These are phyloP conservation scores for Aleiodes alternator DNA, from an alignment of 2,888 invertebrate genomes.

Conservation along the genomic window DNA sequence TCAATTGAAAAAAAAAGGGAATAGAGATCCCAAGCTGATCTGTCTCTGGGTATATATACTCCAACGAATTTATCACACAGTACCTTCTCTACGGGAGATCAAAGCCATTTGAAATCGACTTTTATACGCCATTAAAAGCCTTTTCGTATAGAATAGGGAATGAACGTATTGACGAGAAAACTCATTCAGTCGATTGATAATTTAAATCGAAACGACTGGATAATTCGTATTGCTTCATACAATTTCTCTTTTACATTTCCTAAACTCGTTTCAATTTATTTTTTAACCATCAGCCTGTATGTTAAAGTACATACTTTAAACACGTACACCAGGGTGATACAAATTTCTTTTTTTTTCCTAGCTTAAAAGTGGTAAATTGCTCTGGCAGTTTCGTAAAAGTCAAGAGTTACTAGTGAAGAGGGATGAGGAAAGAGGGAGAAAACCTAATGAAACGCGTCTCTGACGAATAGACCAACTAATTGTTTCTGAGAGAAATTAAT, in stretches of 20 bases:
- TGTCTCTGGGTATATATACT: slow-evolving; percentile 5
- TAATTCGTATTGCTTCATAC: neutral
- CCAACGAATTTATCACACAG: slow-evolving; percentile 31
- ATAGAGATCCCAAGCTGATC: slow-evolving; percentile 9
- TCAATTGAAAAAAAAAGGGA: slow-evolving; percentile 18
- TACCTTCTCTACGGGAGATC: slow-evolving; percentile 12
- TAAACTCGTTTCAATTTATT: neutral
- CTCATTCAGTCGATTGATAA: slow-evolving; percentile 16
- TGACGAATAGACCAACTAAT: slow-evolving; percentile 75
- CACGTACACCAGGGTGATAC: too few species aligned
- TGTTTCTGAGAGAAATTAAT: slow-evolving; percentile 75
- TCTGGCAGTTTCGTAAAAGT: slow-evolving; percentile 6
- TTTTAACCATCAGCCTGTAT: neutral
- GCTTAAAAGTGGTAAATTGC: neutral
- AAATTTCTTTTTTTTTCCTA: too few species aligned
- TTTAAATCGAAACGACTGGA: slow-evolving; percentile 22
- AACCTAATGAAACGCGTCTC: slow-evolving; percentile 73
- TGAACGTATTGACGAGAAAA: slow-evolving; percentile 31
- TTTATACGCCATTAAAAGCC: slow-evolving; percentile 32
- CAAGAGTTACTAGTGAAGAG: slow-evolving; percentile 3
- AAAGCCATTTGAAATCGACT: slow-evolving; percentile 33
- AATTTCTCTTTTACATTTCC: too few species aligned
- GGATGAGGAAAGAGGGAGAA: slow-evolving; percentile 53
- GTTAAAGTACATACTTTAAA: neutral
- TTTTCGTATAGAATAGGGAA: slow-evolving; percentile 1